A percentile compares a stretch with the other conserved stretches of the same genome.
Conservation (phyloP, 2,797 vertebrate species). For the Jordanella pulchra region DNA sequence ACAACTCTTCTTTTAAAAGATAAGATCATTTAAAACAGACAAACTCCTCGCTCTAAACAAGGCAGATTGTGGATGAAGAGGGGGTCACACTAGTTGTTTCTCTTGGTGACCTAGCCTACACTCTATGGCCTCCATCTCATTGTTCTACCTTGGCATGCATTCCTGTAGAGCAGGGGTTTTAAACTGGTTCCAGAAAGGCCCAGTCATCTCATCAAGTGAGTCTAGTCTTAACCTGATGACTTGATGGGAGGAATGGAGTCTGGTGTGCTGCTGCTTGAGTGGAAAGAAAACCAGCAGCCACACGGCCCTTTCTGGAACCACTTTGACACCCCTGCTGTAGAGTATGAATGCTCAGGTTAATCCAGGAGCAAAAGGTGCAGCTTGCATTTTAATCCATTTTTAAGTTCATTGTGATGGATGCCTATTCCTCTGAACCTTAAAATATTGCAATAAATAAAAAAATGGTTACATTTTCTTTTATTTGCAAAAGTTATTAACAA, state of each 20-base stretch:
- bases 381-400: neutral
- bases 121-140: neutral
- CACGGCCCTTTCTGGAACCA: too few relatives aligned
- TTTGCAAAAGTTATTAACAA: constrained; percentile 1
- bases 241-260: too few relatives aligned
- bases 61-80: neutral
- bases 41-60: neutral
- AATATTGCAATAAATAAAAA: neutral
- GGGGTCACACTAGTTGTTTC: neutral
- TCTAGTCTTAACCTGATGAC: too few relatives aligned
- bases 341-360: neutral
- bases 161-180: neutral
- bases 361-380: neutral
- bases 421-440: neutral
- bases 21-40: neutral
- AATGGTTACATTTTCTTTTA: neutral
- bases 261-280: too few relatives aligned
- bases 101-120: neutral
- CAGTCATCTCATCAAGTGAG: too few relatives aligned
- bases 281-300: too few relatives aligned
- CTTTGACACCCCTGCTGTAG: too few relatives aligned
- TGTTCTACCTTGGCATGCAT: neutral
- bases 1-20: neutral
- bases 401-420: neutral
- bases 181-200: too few relatives aligned